Percentiles rank a stretch among this genome's conserved stretches.
Conservation (phyloP, 2,888 invertebrate species). For the Drosophila kanekoi region DNA sequence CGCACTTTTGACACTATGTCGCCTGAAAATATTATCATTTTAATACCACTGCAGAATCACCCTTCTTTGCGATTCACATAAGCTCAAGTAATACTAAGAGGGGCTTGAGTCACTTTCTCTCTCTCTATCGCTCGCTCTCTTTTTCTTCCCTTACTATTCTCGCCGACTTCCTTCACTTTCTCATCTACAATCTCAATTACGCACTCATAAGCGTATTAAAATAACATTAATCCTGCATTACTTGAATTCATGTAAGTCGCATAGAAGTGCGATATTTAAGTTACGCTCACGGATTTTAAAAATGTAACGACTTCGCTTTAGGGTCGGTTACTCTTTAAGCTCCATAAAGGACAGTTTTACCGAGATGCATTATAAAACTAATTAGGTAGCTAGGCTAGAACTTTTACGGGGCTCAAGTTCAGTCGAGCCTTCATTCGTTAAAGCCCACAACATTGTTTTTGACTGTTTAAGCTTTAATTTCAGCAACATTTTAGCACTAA, state of each 20-base stretch:
- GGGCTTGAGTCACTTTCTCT: too few relatives aligned
- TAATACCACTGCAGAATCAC: not conserved
- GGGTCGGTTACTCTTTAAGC: not conserved
- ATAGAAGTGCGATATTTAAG: not conserved
- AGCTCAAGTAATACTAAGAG: not conserved
- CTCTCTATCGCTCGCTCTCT: not conserved
- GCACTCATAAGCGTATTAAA: too few relatives aligned
- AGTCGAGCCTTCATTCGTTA: constrained; percentile 12
- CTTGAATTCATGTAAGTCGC: not conserved
- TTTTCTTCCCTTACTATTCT: not conserved
- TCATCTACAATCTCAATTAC: too few relatives aligned
- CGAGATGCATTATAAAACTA: not conserved
- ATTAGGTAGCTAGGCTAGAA: not conserved
- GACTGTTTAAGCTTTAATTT: constrained; percentile 30
- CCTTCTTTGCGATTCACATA: not conserved
- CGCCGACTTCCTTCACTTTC: not conserved
- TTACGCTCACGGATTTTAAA: too few relatives aligned
- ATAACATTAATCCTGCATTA: not conserved
- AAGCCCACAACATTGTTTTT: constrained; percentile 40
- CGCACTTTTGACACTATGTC: constrained; percentile 38
- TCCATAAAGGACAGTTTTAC: not conserved
- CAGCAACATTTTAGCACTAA: constrained; percentile 52
- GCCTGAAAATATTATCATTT: constrained; percentile 18
- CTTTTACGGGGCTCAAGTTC: constrained; percentile 4
- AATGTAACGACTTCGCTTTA: too few relatives aligned